These are phyloP conservation scores for Holacanthus passer DNA, from an alignment of 2,113 vertebrate genomes.

Conservation along the genomic window DNA sequence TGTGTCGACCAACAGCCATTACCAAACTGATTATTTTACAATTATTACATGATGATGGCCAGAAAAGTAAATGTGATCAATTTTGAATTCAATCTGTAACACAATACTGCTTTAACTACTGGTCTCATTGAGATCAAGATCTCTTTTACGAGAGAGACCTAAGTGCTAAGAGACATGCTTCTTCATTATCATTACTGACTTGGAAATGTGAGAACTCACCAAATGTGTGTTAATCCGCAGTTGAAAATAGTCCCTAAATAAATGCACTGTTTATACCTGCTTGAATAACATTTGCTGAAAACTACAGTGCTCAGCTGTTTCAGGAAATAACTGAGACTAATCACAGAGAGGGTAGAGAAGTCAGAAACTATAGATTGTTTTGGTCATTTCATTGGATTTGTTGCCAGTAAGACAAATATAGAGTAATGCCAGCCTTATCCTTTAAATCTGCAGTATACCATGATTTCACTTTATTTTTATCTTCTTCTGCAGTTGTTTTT, in stretches of 20 bases:
- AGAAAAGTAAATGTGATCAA: not conserved
- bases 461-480: no score
- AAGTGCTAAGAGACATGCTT: not conserved
- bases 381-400: no score
- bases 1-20: not conserved
- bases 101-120: not conserved
- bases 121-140: not conserved
- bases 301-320: no score
- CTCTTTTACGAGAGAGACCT: not conserved
- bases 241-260: not conserved
- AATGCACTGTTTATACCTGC: not conserved
- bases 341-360: no score
- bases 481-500: not conserved
- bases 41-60: not conserved
- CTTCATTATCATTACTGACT: not conserved
- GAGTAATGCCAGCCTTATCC: no score
- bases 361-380: no score
- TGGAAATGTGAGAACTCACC: not conserved
- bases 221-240: not conserved
- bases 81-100: not conserved
- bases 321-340: no score
- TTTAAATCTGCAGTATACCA: no score
- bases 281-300: conserved; percentile 1
- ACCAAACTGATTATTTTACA: not conserved
- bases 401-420: no score